Base-by-base conservation (phyloP, 1,140 invertebrate species). In the Ceratoteleas bidentatus region DNA sequence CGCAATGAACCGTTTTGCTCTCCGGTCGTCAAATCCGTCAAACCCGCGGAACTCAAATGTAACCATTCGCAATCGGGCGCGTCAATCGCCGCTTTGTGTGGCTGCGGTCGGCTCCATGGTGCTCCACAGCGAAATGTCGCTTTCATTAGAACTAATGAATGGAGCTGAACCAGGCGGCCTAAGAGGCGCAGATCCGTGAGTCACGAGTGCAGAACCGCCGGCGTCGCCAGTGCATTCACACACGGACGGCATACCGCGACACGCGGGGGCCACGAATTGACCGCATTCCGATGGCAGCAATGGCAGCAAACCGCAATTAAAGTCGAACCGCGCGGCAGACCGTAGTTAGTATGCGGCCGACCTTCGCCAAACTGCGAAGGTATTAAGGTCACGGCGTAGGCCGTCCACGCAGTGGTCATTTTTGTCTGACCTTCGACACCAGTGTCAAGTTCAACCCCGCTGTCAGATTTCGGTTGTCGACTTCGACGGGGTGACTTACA, bases 261-360 rank as follows among this genome's bases (percentile, higher is more conserved):
- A 49, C 45, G 61, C 53, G 76, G 68, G 66, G 50, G 38, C 66
- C 54, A 66, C 45, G 34, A 74, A 61, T 73, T 78, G 82, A 83
- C 80, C 84, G 84, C 86, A 85, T 85, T 86, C 85, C 85, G 64
- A 52, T 52, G 54, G 47, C 53, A 74, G 76, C 72, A 79, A 65
- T 61, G 70, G 57, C 64, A 79, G 79, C 61, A 76, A 68, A 43
- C 40, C 53, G 77, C 73, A 86, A 86, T 87, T 84, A 84, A 78
- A 86, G 65, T 81, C 68, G 82, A 81, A 81, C 81, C 49, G 60
- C 49, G 61, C 62, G n/a, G 54, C 50, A 54, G 72, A 49, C 57
- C 83, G 65, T 81, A 74, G 60, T 76, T 66, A 72, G 57, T 69
- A 74, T 66, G 61, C 62, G 47, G 52, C 45, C 56, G 72, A 74